A percentile compares a stretch with the other conserved stretches of the same genome.
phyloP scores from a whole-genome alignment of 1,140 invertebrate species.

The Orchesella cincta region DNA sequence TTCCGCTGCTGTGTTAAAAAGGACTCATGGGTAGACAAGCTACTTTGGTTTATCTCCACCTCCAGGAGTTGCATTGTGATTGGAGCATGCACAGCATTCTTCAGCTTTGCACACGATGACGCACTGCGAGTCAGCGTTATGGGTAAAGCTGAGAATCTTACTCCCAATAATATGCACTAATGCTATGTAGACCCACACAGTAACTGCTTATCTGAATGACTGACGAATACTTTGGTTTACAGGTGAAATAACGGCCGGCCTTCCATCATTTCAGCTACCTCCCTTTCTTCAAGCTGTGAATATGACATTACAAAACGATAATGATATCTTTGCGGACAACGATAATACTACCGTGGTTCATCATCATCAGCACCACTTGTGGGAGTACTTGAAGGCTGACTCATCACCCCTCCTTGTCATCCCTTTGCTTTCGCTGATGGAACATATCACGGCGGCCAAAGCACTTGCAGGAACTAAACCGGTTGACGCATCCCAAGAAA shows the following conservation, averaged over 20 bases:
- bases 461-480: constrained; percentile 11
- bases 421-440: constrained; percentile 31
- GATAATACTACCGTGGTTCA: constrained; percentile 41
- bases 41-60: constrained; percentile 51
- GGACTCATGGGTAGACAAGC: constrained; percentile 32
- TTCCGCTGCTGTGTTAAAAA: constrained; percentile 19
- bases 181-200: too few species aligned
- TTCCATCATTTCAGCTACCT: constrained; percentile 66
- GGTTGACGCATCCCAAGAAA: constrained; percentile 72
- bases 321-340: constrained; percentile 65
- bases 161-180: too few species aligned
- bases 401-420: constrained; percentile 18
- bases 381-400: constrained; percentile 61
- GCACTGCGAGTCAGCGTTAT: constrained; percentile 35
- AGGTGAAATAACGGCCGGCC: constrained; percentile 69
- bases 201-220: too few species aligned
- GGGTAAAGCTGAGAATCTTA: too few species aligned
- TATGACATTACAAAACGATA: constrained; percentile 53
- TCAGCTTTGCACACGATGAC: constrained; percentile 39
- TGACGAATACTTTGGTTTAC: too few species aligned
- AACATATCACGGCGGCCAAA: constrained; percentile 35
- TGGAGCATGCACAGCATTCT: constrained; percentile 44
- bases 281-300: constrained; percentile 56
- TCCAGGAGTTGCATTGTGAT: constrained; percentile 50
- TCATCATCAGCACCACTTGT: constrained; percentile 57